A percentile compares a stretch with the other conserved stretches of the same genome.
These are phyloP conservation scores for Magallana nippona DNA, from an alignment of 2,888 invertebrate species.

Conservation along the genomic window DNA sequence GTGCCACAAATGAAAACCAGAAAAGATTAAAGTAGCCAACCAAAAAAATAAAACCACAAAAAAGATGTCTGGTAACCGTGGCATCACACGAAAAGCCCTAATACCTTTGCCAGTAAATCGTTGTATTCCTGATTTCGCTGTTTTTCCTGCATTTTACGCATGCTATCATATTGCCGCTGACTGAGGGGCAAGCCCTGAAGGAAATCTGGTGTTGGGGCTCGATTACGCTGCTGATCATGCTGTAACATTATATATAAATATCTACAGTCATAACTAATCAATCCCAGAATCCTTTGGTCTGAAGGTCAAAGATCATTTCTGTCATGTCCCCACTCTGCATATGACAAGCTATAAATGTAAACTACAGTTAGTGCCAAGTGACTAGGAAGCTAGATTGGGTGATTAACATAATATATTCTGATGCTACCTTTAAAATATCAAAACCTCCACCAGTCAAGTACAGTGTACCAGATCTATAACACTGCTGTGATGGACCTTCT, in stretches of 20 bases:
- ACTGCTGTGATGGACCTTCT: conserved; percentile 25
- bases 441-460: not conserved
- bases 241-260: conserved; percentile 27
- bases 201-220: conserved; percentile 55
- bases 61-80: conserved; percentile 16
- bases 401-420: not conserved
- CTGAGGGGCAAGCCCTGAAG: conserved; percentile 59
- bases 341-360: not conserved
- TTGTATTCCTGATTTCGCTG: conserved; percentile 61
- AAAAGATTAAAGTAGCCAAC: conserved; percentile 28
- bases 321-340: not conserved
- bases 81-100: not conserved
- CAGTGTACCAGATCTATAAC: not conserved
- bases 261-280: conserved; percentile 16
- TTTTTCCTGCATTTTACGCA: conserved; percentile 53
- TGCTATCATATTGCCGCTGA: conserved; percentile 56
- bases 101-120: conserved; percentile 38
- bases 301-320: conserved; percentile 14
- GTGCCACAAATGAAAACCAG: conserved; percentile 31
- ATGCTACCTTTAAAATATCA: not conserved
- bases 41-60: conserved; percentile 1
- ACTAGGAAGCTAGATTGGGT: not conserved
- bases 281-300: not conserved
- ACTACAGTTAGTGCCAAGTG: conserved; percentile 7
- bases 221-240: conserved; percentile 8